A percentile compares a stretch with the other conserved stretches of the same genome.
These are phyloP conservation scores for Sinonovacula constricta DNA, from an alignment of 1,140 invertebrate genomes.

Conservation along the genomic window DNA sequence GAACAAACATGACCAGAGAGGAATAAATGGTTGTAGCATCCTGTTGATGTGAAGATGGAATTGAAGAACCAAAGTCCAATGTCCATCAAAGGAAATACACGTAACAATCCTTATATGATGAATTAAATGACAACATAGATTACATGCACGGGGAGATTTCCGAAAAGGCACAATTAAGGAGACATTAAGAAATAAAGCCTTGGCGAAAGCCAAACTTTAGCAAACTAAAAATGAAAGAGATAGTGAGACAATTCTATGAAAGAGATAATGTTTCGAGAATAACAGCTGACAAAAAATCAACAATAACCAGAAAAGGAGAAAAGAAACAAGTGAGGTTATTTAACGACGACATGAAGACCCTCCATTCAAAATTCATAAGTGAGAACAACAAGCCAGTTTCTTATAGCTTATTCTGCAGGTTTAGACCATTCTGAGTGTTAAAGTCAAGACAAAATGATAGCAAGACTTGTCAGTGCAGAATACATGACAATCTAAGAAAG, in stretches of 20 bases:
- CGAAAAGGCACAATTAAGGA: no score
- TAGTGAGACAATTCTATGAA: slow-evolving; percentile 2
- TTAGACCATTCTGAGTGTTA: slow-evolving; percentile 3
- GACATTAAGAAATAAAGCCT: no score
- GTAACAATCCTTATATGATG: no score
- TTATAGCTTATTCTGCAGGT: slow-evolving; percentile 10
- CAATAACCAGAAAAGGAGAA: slow-evolving; percentile 10
- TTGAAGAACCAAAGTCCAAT: no score
- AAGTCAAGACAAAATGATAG: slow-evolving; percentile 2
- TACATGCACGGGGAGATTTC: no score
- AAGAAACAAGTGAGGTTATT: slow-evolving; percentile 6
- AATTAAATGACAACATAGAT: no score
- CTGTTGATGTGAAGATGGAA: no score
- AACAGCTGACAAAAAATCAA: slow-evolving; percentile 12
- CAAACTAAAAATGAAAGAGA: background rate
- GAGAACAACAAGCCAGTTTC: slow-evolving; percentile 13
- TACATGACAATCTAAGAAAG: slow-evolving; percentile 74
- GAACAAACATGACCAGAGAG: no score
- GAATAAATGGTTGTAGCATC: no score
- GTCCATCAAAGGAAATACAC: no score
- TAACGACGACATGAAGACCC: slow-evolving; percentile 1
- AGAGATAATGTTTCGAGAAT: slow-evolving; percentile 1
- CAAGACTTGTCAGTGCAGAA: no score
- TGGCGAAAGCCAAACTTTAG: background rate
- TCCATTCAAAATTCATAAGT: slow-evolving; percentile 10